Conservation (phyloP, 2,113 vertebrate species). For the Muntiacus reevesi region DNA sequence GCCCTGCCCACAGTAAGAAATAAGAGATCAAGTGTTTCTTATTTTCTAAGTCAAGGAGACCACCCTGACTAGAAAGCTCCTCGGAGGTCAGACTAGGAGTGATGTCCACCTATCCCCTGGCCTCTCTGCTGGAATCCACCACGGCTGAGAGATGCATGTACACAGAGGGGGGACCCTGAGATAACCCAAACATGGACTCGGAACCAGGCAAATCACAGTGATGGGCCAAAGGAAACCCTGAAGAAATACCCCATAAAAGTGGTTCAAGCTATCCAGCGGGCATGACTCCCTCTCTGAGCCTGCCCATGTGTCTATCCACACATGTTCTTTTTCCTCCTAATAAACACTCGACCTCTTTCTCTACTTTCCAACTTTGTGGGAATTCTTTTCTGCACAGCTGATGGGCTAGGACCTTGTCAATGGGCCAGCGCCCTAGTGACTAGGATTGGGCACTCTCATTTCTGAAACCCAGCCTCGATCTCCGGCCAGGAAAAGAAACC, state of each 20-base stretch:
- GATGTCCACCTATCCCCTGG: neutral
- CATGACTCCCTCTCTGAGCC: neutral
- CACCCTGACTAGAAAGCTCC: neutral
- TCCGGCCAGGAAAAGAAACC: neutral
- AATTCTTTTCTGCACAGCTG: neutral
- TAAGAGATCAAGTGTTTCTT: neutral
- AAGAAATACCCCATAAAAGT: neutral
- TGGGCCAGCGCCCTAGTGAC: accelerated
- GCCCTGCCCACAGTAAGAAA: neutral
- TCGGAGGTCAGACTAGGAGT: neutral
- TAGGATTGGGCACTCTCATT: neutral
- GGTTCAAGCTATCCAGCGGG: neutral
- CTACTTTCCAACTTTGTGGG: neutral
- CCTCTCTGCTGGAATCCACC: neutral
- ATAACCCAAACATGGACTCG: neutral
- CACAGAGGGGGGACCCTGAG: neutral
- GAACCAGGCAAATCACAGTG: neutral
- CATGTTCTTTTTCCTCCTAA: neutral
- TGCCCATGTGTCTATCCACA: neutral
- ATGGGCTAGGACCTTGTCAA: neutral
- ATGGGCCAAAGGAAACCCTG: neutral
- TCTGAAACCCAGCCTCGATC: neutral
- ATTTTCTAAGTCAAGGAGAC: neutral
- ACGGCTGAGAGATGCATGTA: neutral
- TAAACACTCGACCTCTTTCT: neutral